These are phyloP conservation scores for Cynaeus angustus DNA, from an alignment of 2,888 invertebrate genomes.

Conservation along the genomic window DNA sequence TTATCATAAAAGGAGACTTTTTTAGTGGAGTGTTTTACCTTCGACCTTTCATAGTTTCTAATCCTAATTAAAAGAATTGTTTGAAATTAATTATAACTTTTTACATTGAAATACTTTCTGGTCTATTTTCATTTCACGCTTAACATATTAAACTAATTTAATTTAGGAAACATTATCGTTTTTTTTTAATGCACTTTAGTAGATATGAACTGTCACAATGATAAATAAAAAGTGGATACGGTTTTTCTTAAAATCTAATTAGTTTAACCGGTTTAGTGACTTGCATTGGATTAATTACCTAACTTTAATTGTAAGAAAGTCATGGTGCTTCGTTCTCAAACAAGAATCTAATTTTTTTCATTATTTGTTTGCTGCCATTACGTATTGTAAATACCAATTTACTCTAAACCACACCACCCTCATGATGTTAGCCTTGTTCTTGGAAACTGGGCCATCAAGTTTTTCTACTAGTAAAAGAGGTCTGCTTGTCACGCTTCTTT, in stretches of 20 bases:
- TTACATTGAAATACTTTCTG: conserved; percentile 25
- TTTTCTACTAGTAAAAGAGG: too few relatives aligned
- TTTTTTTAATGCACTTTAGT: background rate
- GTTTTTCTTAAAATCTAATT: conserved; percentile 18
- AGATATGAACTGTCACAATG: conserved; percentile 2
- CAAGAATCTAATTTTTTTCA: too few relatives aligned
- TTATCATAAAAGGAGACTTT: conserved; percentile 31
- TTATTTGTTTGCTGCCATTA: too few relatives aligned
- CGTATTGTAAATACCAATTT: too few relatives aligned
- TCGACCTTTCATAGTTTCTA: conserved; percentile 32
- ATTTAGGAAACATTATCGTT: too few relatives aligned
- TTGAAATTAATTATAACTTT: conserved; percentile 35
- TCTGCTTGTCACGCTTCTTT: too few relatives aligned
- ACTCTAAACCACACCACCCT: too few relatives aligned
- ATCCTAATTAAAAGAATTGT: conserved; percentile 34
- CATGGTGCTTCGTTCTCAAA: too few relatives aligned
- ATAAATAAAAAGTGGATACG: conserved; percentile 9
- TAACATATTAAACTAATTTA: conserved; percentile 2
- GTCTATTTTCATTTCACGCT: conserved; percentile 18
- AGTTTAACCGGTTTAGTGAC: conserved; percentile 15
- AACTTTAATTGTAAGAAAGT: conserved; percentile 15
- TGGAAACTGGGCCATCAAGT: too few relatives aligned
- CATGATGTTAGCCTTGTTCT: too few relatives aligned
- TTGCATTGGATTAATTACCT: conserved; percentile 29
- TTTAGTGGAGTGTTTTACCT: conserved; percentile 20